phyloP scores from a whole-genome alignment of 2,888 invertebrate species.

The Heliconius ismenius region DNA sequence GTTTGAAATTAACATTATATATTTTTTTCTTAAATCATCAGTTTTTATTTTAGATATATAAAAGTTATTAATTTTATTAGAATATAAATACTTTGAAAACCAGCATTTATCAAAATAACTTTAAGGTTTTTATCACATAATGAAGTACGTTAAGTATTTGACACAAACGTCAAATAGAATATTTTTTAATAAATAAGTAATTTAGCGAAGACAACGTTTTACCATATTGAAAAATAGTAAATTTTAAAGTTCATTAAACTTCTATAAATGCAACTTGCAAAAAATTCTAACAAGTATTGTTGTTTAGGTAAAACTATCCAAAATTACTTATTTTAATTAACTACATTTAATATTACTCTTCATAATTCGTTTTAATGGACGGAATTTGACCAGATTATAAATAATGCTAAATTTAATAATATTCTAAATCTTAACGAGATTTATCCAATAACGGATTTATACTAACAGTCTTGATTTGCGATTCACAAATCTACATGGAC shows the following conservation, averaged over 20 bases:
- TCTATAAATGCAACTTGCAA: conserved; percentile 28
- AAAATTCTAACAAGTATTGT: conserved; percentile 31
- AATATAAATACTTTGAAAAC: too few species aligned
- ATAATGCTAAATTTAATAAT: conserved; percentile 18
- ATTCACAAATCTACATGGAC: conserved; percentile 33
- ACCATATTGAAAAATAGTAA: too few species aligned
- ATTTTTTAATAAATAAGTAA: not conserved
- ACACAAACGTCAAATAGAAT: not conserved
- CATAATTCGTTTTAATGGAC: not conserved
- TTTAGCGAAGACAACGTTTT: not conserved
- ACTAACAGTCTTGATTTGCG: conserved; percentile 42
- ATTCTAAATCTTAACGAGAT: conserved; percentile 32
- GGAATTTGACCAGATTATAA: conserved; percentile 22
- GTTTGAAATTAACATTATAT: too few species aligned
- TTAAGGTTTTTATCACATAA: not conserved
- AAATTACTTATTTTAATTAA: not conserved
- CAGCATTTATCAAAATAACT: not conserved
- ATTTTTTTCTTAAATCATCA: too few species aligned
- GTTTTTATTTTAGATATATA: too few species aligned
- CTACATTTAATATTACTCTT: not conserved
- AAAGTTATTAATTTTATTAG: too few species aligned
- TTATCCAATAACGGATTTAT: conserved; percentile 23
- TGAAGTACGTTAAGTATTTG: not conserved
- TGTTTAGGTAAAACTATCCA: conserved; percentile 8
- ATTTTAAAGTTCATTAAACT: too few species aligned